phyloP scores from a whole-genome alignment of 2,113 vertebrate genomes.

The Heptranchias perlo region DNA sequence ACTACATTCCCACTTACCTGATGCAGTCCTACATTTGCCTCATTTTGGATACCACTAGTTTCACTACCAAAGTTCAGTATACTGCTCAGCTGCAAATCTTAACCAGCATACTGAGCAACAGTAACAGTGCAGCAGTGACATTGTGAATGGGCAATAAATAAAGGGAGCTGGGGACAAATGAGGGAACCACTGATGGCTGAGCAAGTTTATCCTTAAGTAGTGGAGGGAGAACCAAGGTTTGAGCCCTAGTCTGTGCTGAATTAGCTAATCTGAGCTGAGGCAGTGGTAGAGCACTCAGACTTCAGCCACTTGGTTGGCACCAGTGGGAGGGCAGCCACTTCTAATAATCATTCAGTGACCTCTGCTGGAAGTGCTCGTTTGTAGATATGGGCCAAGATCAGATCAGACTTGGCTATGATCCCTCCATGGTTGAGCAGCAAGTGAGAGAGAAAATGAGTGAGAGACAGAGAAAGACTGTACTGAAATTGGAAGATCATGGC shows the following conservation, averaged over 20 bases:
- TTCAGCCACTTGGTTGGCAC: not conserved
- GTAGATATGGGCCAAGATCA: not conserved
- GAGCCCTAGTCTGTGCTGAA: not conserved
- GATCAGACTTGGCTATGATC: not conserved
- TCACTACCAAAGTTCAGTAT: too few species aligned
- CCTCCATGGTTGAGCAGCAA: not conserved
- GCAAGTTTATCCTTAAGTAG: not conserved
- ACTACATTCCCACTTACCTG: too few species aligned
- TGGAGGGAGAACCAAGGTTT: not conserved
- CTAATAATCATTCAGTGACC: not conserved
- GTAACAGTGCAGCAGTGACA: not conserved
- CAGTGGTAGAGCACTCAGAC: not conserved
- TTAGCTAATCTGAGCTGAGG: not conserved
- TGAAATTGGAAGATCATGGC: not conserved
- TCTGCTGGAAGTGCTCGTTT: not conserved
- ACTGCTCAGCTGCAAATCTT: too few species aligned
- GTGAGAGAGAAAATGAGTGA: not conserved
- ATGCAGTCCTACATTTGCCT: too few species aligned
- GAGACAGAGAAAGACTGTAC: not conserved
- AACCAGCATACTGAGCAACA: too few species aligned
- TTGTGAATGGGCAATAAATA: not conserved
- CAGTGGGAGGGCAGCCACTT: not conserved
- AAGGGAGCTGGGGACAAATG: not conserved
- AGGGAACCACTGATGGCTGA: not conserved
- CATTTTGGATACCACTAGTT: too few species aligned